These are phyloP conservation scores for Pocillopora meandrina DNA, from an alignment of 92 coral and sea anemone species.

Conservation along the genomic window DNA sequence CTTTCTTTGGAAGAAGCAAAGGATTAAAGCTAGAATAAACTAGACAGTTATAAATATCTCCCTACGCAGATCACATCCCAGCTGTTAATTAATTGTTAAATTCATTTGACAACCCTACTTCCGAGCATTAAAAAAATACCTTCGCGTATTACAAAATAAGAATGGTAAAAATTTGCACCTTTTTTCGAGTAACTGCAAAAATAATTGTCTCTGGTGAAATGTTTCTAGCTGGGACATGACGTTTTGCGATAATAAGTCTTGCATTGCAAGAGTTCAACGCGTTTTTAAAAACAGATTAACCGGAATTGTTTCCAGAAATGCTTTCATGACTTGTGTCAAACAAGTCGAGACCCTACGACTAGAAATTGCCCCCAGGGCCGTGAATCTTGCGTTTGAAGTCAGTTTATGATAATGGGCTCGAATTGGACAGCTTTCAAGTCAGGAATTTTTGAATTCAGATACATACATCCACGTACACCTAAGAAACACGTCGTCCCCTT, in stretches of 20 bases:
- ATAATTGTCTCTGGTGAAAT: not conserved
- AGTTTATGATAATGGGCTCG: conserved; percentile 5
- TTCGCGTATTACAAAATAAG: not conserved
- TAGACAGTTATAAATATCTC: too few species aligned
- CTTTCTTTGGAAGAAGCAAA: too few species aligned
- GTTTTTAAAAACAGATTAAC: conserved; percentile 24
- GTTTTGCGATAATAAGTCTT: too few species aligned
- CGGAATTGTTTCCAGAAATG: not conserved
- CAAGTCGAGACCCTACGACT: not conserved
- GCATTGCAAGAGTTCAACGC: not conserved
- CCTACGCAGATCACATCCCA: too few species aligned
- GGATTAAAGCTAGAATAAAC: too few species aligned
- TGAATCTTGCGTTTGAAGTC: not conserved
- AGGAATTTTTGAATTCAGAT: not conserved
- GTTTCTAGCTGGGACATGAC: not conserved
- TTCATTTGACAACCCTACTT: not conserved
- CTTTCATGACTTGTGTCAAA: conserved; percentile 1
- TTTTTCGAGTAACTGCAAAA: too few species aligned
- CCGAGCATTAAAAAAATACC: not conserved
- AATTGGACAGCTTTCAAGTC: conserved; percentile 6
- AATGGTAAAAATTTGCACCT: not conserved
- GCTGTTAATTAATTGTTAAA: too few species aligned
- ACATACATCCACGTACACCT: too few species aligned
- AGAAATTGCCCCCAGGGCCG: conserved; percentile 12
- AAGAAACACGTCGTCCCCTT: not conserved